phyloP scores from a whole-genome alignment of 2,888 invertebrate species.

The Glyphotaelius pellucidus region DNA sequence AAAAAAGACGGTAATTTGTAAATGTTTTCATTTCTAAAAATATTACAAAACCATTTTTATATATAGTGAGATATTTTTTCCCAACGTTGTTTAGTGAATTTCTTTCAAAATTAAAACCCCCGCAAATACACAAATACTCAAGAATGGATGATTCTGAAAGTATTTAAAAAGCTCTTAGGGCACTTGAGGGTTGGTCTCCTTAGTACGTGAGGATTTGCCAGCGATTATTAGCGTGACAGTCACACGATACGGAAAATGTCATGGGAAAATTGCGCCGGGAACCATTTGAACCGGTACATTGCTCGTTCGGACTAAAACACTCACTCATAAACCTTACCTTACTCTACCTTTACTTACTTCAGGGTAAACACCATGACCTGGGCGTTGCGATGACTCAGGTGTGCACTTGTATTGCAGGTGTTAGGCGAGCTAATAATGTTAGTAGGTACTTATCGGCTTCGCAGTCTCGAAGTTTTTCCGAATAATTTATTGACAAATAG shows the following conservation, averaged over 20 bases:
- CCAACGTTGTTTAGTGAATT: neutral
- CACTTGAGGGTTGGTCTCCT: conserved; percentile 46
- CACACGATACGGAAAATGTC: conserved; percentile 62
- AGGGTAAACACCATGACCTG: neutral
- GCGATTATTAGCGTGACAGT: conserved; percentile 57
- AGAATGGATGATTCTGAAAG: neutral
- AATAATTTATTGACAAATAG: too few relatives aligned
- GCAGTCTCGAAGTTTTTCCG: neutral
- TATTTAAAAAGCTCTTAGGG: neutral
- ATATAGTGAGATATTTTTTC: too few relatives aligned
- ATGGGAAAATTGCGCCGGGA: conserved; percentile 52
- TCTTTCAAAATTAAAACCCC: neutral
- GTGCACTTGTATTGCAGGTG: neutral
- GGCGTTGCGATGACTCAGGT: neutral
- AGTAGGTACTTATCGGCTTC: neutral
- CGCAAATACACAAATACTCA: too few relatives aligned
- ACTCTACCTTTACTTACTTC: neutral
- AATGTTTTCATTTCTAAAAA: too few relatives aligned
- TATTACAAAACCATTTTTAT: too few relatives aligned
- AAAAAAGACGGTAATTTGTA: neutral
- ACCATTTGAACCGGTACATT: conserved; percentile 28
- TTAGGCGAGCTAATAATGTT: neutral
- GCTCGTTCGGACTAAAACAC: conserved; percentile 1
- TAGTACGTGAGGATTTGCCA: conserved; percentile 56
- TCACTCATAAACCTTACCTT: conserved; percentile 8